Evolutionary conservation across 2,797 vertebrate genomes (phyloP), one percentile per base, ranked within the genome.

Genomic region (Diglossa cyanea): DNA sequence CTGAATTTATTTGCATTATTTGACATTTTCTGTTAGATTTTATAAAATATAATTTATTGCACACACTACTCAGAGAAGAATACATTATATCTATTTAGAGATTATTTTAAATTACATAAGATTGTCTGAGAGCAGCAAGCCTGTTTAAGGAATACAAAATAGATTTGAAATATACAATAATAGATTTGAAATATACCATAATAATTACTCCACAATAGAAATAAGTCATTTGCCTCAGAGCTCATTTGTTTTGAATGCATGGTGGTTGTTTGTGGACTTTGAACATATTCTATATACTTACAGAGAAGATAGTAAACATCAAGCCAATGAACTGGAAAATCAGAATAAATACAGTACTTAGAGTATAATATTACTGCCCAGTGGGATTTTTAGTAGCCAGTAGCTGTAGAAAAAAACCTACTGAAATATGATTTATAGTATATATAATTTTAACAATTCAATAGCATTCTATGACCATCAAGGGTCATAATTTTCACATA

Each of bases 321-420:
- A 96, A 96, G 31, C 6, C 67, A 97, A 33, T 95, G 92, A 97
- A 93, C 67, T 93, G 72, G 89, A 97, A 97, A 97, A 97, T 95
- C 91, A 96, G 65, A 95, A 85, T 88, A 77, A 87, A 90, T 93
- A 78, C 44, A 57, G 8, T 90, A 94, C 39, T 94, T 94, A 95
- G 10, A 88, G 37, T 39, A 75, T 68, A 92, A 84, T 84, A 87
- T 71, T 88, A 90, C 68, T 92, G 71, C 68, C 26, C 72, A 84
- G 23, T 87, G 35, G 82, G 88, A 68, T 35, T 78, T 96, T 97
- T 95, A 94, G 96, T 91, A 88, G 70, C 33, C 65, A 71, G 26
- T 81, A 62, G 19, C 30, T 85, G 13, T 66, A 86, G 10, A 82
- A 50, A 76, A 93, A 88, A 26, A 10, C 1, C 3, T 11, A 78